Base-by-base conservation (phyloP, 2,113 vertebrate genomes). In the Tursiops truncatus region DNA sequence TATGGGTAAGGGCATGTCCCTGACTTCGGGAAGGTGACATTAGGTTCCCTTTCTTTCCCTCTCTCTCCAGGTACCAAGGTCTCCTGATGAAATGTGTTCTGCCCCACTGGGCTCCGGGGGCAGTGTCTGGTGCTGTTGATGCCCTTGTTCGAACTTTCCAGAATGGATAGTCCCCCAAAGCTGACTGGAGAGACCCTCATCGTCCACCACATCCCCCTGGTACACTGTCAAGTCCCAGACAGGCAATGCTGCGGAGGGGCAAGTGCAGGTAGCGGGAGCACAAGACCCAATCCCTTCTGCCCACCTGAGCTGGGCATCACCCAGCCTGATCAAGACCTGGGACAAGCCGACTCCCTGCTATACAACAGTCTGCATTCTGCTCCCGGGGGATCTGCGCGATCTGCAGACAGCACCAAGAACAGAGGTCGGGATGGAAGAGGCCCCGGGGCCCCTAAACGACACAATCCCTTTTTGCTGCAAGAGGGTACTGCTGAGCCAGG, bases 161-260 rank as follows among this genome's bases (percentile, higher is more conserved):
- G 86, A 97, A 99, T 99, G 99, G 99, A 99, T 99, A 99, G 99
- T 99, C 98, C 99, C 71, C 99, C 99, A 25, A 99, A 99, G 98
- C 99, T 99, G 97, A 98, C 99, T 26, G 99, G 99, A 63, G 99
- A 99, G 98, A 99, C 99, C 1, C 98, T 99, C 97, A 99, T 99
- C 23, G 99, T 99, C 95, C 99, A 99, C 98, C 99, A 99, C 98
- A 99, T 99, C 93, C 99, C 99, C 25, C 98, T 99, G 98, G 99
- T 99, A 91, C 99, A 99, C 95, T 99, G 99, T 98, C 99, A 99
- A 98, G 99, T 99, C 92, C 99, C 99, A 0, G 99, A 99, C 5
- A 98, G 99, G 33, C 99, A 99, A 94, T 99, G 99, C 77, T 99
- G 99, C 58, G 98, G 98, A 60, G 92, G 99, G 0, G 71, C 96